Conservation (phyloP, 2,888 invertebrate species). For the Nomada hirtipes region DNA sequence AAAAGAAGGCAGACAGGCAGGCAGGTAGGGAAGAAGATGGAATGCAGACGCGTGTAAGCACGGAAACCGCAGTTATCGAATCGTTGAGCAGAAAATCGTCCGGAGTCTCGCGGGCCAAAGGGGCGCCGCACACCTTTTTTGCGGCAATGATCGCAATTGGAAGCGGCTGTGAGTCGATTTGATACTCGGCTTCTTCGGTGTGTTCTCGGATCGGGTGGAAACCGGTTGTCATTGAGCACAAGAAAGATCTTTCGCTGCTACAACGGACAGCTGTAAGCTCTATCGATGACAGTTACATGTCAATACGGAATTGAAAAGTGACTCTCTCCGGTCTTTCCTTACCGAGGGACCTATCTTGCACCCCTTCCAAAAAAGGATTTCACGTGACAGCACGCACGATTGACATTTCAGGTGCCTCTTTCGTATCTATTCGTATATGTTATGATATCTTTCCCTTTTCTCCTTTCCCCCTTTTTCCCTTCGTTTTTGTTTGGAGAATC, state of each 20-base stretch:
- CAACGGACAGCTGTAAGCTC: conserved; percentile 63
- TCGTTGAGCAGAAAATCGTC: conserved; percentile 68
- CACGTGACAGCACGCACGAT: not conserved
- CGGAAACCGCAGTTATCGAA: conserved; percentile 59
- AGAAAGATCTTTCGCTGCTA: conserved; percentile 59
- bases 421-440: too few relatives aligned
- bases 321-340: conserved; percentile 9
- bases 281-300: conserved; percentile 83
- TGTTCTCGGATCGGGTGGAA: conserved; percentile 42
- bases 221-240: conserved; percentile 65
- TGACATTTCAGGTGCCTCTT: not conserved
- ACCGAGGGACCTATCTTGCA: not conserved
- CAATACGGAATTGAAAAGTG: conserved; percentile 82
- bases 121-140: conserved; percentile 78
- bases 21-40: conserved; percentile 35
- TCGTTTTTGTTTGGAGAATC: too few relatives aligned
- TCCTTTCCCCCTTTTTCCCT: too few relatives aligned
- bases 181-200: conserved; percentile 59
- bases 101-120: conserved; percentile 66
- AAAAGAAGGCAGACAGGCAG: not conserved
- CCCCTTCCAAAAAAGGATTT: not conserved
- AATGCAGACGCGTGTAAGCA: conserved; percentile 58
- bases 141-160: conserved; percentile 79
- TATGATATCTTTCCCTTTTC: too few relatives aligned
- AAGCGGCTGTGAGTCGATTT: conserved; percentile 77